phyloP scores from a whole-genome alignment of 1,140 invertebrate genomes.

The Sarcophaga bullata region DNA sequence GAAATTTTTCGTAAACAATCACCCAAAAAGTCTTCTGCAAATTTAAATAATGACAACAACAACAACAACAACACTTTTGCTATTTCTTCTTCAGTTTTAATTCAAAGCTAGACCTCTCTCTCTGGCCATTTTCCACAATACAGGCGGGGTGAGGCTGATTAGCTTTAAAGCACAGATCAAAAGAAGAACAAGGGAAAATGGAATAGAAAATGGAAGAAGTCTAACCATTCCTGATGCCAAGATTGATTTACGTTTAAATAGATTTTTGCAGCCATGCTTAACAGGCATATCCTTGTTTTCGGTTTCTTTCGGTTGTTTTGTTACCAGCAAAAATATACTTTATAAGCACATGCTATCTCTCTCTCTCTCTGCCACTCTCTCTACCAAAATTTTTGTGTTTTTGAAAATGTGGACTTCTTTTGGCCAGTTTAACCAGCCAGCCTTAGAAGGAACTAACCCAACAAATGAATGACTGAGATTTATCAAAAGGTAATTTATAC shows the following conservation, averaged over 20 bases:
- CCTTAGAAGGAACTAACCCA: background rate
- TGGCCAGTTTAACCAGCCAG: no score
- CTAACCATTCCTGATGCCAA: conserved; percentile 52
- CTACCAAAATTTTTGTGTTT: background rate
- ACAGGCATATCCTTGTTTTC: background rate
- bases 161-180: no score
- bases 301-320: conserved; percentile 34
- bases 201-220: background rate
- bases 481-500: conserved; percentile 65
- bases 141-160: no score
- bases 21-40: no score
- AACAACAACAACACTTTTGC: no score
- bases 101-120: no score
- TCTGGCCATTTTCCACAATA: no score
- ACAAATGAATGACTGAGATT: conserved; percentile 56
- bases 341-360: background rate
- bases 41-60: no score
- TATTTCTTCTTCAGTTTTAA: no score
- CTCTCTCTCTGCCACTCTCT: background rate
- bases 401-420: no score
- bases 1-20: background rate
- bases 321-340: conserved; percentile 15
- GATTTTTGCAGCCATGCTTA: conserved; percentile 53
- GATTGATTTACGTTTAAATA: conserved; percentile 65
- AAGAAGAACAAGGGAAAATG: background rate